A percentile compares a stretch with the other conserved stretches of the same genome.
Conservation (phyloP, 2,113 vertebrate species). For the Trichomycterus rosablanca region DNA sequence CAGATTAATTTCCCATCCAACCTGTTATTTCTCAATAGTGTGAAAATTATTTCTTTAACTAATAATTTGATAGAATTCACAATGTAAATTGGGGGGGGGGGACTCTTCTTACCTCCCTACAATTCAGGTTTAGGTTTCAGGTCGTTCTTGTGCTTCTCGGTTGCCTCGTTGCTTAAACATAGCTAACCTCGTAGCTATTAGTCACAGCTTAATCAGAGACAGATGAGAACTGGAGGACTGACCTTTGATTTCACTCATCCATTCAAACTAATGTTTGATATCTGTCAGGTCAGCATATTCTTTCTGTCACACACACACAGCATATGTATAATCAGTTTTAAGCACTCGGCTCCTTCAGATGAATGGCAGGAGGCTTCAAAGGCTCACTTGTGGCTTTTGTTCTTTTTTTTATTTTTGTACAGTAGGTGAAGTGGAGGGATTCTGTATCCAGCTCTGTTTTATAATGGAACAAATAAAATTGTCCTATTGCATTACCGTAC, state of each 20-base stretch:
- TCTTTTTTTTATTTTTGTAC: slow-evolving; percentile 36
- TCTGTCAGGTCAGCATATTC: slow-evolving; percentile 58
- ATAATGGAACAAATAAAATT: no score
- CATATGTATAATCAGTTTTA: slow-evolving; percentile 52
- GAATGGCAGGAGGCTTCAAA: slow-evolving; percentile 32
- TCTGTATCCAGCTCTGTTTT: no score
- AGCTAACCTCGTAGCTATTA: slow-evolving; percentile 55
- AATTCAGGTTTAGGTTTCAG: slow-evolving; percentile 68
- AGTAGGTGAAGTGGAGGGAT: slow-evolving; percentile 40
- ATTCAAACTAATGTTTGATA: slow-evolving; percentile 61
- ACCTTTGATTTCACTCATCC: slow-evolving; percentile 70
- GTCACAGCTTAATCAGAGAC: slow-evolving; percentile 70
- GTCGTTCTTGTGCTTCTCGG: slow-evolving; percentile 60
- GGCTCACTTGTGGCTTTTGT: slow-evolving; percentile 40
- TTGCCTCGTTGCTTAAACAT: slow-evolving; percentile 70
- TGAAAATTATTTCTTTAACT: no score
- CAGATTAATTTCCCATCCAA: no score
- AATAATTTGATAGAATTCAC: no score
- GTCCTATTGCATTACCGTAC: no score
- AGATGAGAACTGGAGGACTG: slow-evolving; percentile 64
- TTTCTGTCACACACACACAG: slow-evolving; percentile 42
- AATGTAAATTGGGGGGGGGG: no score
- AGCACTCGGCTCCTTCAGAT: slow-evolving; percentile 41
- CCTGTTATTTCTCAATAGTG: no score
- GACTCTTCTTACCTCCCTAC: slow-evolving; percentile 45